These are phyloP conservation scores for Heliornis fulica DNA, from an alignment of 2,113 vertebrate species.

Conservation along the genomic window DNA sequence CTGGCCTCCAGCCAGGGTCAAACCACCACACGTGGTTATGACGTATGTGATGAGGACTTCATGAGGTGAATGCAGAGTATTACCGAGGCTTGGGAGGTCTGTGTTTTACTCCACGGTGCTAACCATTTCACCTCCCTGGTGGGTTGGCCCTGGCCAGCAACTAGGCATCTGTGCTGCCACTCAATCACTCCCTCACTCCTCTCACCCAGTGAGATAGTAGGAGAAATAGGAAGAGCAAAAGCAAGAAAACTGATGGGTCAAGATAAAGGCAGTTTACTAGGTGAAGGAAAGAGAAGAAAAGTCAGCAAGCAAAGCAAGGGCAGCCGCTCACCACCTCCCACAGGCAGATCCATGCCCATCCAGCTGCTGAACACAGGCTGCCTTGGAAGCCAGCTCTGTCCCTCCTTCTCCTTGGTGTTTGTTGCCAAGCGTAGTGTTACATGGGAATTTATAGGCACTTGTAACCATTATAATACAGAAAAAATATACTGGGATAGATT, in stretches of 20 bases:
- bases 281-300: not conserved
- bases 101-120: not conserved
- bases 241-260: not conserved
- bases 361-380: not conserved
- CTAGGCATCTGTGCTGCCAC: rapidly evolving
- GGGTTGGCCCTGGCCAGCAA: not conserved
- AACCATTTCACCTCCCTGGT: not conserved
- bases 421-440: not conserved
- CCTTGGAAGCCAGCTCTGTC: not conserved
- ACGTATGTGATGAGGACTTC: not conserved
- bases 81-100: not conserved
- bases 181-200: not conserved
- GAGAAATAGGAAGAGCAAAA: not conserved
- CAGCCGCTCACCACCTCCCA: not conserved
- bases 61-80: not conserved
- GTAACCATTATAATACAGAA: not conserved
- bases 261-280: not conserved
- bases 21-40: no score
- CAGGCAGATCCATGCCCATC: not conserved
- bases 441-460: not conserved
- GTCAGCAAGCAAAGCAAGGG: not conserved
- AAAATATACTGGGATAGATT: not conserved
- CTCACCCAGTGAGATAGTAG: not conserved
- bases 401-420: not conserved
- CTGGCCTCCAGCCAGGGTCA: no score